Conservation (phyloP, 2,113 vertebrate genomes). For the Marcusenius ussheri region DNA sequence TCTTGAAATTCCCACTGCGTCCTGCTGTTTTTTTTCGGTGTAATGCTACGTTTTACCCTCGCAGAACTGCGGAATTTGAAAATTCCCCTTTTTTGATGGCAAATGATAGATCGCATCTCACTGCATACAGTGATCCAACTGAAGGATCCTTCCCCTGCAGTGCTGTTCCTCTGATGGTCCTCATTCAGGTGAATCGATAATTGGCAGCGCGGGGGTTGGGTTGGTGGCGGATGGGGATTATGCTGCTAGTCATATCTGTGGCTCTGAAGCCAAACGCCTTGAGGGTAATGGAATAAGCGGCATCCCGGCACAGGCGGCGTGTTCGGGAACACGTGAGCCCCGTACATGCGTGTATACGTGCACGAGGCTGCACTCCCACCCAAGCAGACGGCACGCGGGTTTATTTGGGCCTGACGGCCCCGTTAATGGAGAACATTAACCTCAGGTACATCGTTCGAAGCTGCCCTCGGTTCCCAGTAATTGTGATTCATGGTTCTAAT, state of each 20-base stretch:
- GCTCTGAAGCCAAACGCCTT: not conserved
- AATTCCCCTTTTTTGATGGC: not conserved
- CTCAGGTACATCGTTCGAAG: constrained; percentile 59
- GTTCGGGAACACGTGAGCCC: not conserved
- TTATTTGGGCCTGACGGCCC: constrained; percentile 53
- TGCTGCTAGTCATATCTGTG: not conserved
- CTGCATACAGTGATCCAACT: not conserved
- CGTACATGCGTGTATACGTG: constrained; percentile 26
- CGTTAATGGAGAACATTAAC: constrained; percentile 75
- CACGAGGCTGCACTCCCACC: too few relatives aligned
- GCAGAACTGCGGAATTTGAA: not conserved
- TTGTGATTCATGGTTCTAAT: constrained; percentile 54
- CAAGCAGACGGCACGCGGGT: constrained; percentile 41
- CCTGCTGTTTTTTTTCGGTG: not conserved
- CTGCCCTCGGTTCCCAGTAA: constrained; percentile 60
- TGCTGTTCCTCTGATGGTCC: not conserved
- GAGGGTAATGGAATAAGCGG: not conserved
- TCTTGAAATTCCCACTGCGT: not conserved
- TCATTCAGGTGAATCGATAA: not conserved
- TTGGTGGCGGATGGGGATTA: not conserved
- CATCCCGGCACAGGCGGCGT: not conserved
- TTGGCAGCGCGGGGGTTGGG: not conserved
- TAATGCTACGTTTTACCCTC: not conserved
- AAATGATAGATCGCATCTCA: not conserved
- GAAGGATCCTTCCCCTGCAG: not conserved